These are phyloP conservation scores for Stegana nigrithorax DNA, from an alignment of 2,888 invertebrate species.

Conservation along the genomic window DNA sequence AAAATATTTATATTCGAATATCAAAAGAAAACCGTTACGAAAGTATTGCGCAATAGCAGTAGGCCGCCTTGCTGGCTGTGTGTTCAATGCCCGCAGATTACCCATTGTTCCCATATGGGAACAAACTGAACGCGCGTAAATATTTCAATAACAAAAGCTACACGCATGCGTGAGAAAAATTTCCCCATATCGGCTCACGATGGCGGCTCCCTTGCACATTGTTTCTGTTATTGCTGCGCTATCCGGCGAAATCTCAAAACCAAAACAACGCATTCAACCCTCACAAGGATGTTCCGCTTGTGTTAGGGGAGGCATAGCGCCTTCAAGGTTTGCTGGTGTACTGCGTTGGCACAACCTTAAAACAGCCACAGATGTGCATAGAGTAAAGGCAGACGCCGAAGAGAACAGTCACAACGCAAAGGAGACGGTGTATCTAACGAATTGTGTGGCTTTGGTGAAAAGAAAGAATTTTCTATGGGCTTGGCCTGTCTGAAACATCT, in stretches of 20 bases:
- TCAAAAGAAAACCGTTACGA: neutral
- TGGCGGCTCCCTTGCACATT: slow-evolving; percentile 22
- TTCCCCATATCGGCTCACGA: slow-evolving; percentile 25
- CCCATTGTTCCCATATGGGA: slow-evolving; percentile 13
- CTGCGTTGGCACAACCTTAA: no score
- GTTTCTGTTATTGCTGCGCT: neutral
- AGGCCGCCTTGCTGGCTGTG: neutral
- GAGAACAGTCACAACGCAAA: slow-evolving; percentile 36
- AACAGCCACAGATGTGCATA: slow-evolving; percentile 31
- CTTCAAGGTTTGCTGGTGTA: neutral
- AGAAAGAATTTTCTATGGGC: no score
- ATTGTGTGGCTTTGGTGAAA: neutral
- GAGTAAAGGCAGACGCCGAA: slow-evolving; percentile 36
- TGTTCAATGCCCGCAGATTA: slow-evolving; percentile 19
- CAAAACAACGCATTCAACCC: slow-evolving; percentile 50
- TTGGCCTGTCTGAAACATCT: no score
- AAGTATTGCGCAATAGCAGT: neutral
- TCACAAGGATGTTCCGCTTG: slow-evolving; percentile 46
- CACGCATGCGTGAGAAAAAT: slow-evolving; percentile 52
- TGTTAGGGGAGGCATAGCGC: slow-evolving; percentile 35
- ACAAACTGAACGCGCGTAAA: slow-evolving; percentile 6
- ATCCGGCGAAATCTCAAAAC: slow-evolving; percentile 30
- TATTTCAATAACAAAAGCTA: slow-evolving; percentile 49
- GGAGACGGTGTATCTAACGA: no score
- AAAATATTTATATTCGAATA: no score